A percentile compares a stretch with the other conserved stretches of the same genome.
phyloP scores from a whole-genome alignment of 2,888 invertebrate genomes.

The Sipha maydis region DNA sequence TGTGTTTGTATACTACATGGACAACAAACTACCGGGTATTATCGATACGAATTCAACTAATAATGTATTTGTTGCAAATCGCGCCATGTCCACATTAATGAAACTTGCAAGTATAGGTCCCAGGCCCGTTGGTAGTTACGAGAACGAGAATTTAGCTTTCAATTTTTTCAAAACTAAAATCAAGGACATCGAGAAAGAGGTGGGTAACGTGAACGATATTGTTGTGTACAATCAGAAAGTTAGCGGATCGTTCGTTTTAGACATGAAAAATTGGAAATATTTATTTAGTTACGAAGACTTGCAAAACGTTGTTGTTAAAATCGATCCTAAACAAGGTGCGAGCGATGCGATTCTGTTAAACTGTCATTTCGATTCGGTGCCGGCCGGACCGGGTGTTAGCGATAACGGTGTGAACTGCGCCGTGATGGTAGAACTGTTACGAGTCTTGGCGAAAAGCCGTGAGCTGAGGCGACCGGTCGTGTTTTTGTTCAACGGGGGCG shows the following conservation, averaged over 20 bases:
- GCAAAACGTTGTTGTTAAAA: constrained; percentile 69
- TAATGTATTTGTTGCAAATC: constrained; percentile 65
- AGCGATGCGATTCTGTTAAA: constrained; percentile 69
- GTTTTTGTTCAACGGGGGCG: constrained; percentile 90
- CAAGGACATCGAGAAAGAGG: constrained; percentile 66
- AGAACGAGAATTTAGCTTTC: constrained; percentile 67
- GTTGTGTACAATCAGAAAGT: constrained; percentile 69
- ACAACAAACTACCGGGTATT: constrained; percentile 31
- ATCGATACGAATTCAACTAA: neutral
- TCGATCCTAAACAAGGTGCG: constrained; percentile 66
- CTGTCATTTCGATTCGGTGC: constrained; percentile 72
- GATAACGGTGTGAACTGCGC: constrained; percentile 91
- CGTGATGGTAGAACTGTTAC: constrained; percentile 83
- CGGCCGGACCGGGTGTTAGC: constrained; percentile 73
- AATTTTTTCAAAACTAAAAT: constrained; percentile 68
- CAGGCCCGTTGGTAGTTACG: constrained; percentile 65
- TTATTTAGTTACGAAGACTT: constrained; percentile 67
- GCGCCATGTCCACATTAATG: constrained; percentile 64
- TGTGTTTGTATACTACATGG: constrained; percentile 41
- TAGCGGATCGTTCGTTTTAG: constrained; percentile 68
- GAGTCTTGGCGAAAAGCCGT: constrained; percentile 74
- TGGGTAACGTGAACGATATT: constrained; percentile 66
- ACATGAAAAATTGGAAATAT: constrained; percentile 68
- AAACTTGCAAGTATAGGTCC: constrained; percentile 65
- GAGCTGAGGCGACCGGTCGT: constrained; percentile 80